Conservation (phyloP, 64 coral and sea anemone genomes). For the Montipora capricornis region DNA sequence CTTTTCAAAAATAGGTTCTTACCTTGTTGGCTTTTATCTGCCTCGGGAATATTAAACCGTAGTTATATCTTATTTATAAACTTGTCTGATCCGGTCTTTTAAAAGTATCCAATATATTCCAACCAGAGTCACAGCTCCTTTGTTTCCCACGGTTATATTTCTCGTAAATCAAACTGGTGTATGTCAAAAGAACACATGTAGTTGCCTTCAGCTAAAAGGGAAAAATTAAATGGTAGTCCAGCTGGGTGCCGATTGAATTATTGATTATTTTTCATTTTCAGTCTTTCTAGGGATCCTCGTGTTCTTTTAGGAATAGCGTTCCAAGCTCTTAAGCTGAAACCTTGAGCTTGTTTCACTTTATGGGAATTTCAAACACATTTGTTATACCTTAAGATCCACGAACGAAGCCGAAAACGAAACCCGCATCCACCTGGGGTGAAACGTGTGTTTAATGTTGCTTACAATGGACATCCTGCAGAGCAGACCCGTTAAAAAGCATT, state of each 20-base stretch:
- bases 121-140: no score
- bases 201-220: neutral
- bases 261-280: neutral
- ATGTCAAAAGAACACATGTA: neutral
- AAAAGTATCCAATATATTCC: no score
- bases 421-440: conserved; percentile 11
- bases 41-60: no score
- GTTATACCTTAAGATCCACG: no score
- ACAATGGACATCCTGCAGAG: neutral
- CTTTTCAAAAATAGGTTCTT: no score
- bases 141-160: neutral
- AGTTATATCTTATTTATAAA: no score
- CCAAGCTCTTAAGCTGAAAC: no score
- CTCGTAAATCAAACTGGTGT: neutral
- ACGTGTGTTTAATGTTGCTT: neutral
- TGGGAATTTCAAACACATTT: no score
- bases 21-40: no score
- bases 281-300: neutral
- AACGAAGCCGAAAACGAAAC: neutral
- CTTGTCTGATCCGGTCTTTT: no score
- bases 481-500: neutral
- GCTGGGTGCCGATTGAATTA: neutral
- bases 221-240: neutral
- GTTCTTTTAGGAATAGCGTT: no score
- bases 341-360: no score